phyloP scores from a whole-genome alignment of 2,888 invertebrate genomes.

The Limnephilus lunatus region DNA sequence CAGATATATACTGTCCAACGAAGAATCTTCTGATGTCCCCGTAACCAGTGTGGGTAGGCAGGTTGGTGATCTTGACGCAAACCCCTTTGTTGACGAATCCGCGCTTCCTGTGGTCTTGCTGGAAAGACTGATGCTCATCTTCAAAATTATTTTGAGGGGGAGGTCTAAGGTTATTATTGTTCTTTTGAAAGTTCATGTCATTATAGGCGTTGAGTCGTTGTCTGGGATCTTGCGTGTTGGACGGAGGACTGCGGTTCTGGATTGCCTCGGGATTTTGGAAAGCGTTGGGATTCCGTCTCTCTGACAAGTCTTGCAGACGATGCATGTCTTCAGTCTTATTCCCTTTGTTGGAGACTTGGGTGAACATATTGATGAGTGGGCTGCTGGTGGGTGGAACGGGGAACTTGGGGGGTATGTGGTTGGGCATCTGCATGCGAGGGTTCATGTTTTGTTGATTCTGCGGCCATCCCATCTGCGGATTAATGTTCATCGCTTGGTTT shows the following conservation, averaged over 20 bases:
- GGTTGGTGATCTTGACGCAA: conserved; percentile 85
- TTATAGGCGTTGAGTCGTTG: conserved; percentile 63
- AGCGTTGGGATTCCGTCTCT: conserved; percentile 79
- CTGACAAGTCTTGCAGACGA: conserved; percentile 74
- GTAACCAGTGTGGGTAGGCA: conserved; percentile 86
- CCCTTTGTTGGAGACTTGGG: neutral
- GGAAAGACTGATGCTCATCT: conserved; percentile 65
- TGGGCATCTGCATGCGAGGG: conserved; percentile 21
- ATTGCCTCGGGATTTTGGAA: conserved; percentile 73
- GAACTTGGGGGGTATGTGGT: conserved; percentile 11
- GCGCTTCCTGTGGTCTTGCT: conserved; percentile 63
- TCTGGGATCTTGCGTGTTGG: conserved; percentile 62
- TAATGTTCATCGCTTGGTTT: conserved; percentile 54
- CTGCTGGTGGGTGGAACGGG: conserved; percentile 30
- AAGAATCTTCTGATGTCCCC: conserved; percentile 91
- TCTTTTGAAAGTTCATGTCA: conserved; percentile 43
- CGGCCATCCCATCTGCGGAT: conserved; percentile 47
- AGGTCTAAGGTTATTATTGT: conserved; percentile 22
- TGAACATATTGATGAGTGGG: conserved; percentile 30
- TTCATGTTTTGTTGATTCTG: conserved; percentile 35
- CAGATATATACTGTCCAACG: conserved; percentile 84
- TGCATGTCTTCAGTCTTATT: conserved; percentile 56
- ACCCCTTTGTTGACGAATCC: conserved; percentile 68
- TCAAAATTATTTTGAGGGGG: conserved; percentile 54
- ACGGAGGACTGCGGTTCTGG: conserved; percentile 65